Conservation (phyloP, 2,888 invertebrate species). For the Hirtodrosophila cameraria region DNA sequence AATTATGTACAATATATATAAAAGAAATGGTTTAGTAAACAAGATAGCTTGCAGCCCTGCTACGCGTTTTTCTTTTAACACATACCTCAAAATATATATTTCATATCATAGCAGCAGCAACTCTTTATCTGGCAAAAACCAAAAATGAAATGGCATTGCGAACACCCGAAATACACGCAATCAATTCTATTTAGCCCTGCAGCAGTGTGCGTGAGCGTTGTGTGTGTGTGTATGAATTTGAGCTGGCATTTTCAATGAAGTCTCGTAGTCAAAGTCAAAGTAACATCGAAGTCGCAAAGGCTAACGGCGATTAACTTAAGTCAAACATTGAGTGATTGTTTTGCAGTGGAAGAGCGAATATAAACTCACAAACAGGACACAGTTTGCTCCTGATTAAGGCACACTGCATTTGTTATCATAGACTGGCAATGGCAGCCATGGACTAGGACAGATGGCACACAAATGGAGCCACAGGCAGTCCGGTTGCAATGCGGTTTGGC, state of each 20-base stretch:
- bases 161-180: conserved; percentile 63
- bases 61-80: too few species aligned
- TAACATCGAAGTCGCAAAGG: conserved; percentile 55
- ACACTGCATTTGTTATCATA: conserved; percentile 68
- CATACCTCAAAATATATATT: too few species aligned
- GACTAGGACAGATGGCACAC: conserved; percentile 5
- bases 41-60: too few species aligned
- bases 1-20: too few species aligned
- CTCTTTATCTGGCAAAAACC: conserved; percentile 47
- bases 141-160: conserved; percentile 67
- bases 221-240: conserved; percentile 9
- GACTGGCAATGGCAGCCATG: conserved; percentile 6
- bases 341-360: conserved; percentile 49
- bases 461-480: conserved; percentile 31
- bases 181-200: conserved; percentile 71
- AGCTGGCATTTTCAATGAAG: conserved; percentile 11
- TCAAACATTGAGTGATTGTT: conserved; percentile 79
- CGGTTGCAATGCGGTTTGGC: conserved; percentile 35
- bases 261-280: conserved; percentile 38
- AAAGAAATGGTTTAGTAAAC: too few species aligned
- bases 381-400: conserved; percentile 64
- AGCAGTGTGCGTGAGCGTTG: conserved; percentile 32
- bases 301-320: conserved; percentile 79
- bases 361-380: conserved; percentile 19
- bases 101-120: conserved; percentile 10